Evolutionary conservation across 2,888 invertebrate species (phyloP), one percentile per base, ranked within the genome.

Genomic region (Drosophila rellima): DNA sequence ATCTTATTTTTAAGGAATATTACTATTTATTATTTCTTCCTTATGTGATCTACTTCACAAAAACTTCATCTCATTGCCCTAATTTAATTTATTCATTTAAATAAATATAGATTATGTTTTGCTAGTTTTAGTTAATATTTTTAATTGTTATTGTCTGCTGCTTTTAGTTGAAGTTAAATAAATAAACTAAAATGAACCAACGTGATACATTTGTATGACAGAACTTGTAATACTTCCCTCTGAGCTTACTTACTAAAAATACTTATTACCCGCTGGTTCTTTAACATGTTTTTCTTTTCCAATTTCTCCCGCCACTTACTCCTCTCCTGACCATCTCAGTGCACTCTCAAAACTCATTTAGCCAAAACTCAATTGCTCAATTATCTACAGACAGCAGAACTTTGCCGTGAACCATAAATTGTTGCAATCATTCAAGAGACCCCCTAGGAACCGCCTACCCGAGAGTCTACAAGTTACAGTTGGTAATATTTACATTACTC

Each of bases 301-400:
- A 35, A 45, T 7, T 17, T n/a, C 33, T 17, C 3, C n/a, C 15
- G 40, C 15, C 18, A 47, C 26, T 6, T 29, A 15, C 18, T 59
- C 10, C 40, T 17, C 44, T 60, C n/a, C 20, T 18, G n/a, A 10
- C 10, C 31, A 39, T 35, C 26, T 11, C 26, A 57, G 45, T 73
- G 65, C 63, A 75, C 76, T 65, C 57, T 65, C 50, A 61, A 88
- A 86, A 84, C 82, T 84, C 83, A 89, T 88, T 89, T 79, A 61
- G 68, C 57, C 76, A 76, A 82, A 88, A 83, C 88, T 77, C 89
- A 83, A 89, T 89, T 88, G 83, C 85, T 88, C 88, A 89, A 89
- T 88, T 89, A 88, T 82, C 76, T 47, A 76, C 70, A 74, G 74
- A 80, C 78, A 77, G 77, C 66, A 40, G 54, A 78, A 70, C 57